Evolutionary conservation across 2,797 vertebrate genomes (phyloP).

Genomic region (Tangara arthus): DNA sequence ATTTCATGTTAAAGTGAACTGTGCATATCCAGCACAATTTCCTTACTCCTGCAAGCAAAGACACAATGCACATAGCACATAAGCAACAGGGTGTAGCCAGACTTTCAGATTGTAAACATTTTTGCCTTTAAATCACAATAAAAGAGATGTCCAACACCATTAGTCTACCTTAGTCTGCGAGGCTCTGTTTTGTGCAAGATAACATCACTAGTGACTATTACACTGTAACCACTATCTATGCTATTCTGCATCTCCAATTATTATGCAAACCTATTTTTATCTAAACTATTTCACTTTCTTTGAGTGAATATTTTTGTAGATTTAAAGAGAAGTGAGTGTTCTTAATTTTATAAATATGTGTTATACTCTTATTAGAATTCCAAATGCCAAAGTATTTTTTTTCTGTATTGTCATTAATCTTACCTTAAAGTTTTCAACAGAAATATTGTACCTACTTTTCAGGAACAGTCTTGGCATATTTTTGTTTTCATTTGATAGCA

Average conservation of each 20-base stretch:
- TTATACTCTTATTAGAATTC: background rate
- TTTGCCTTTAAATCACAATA: background rate
- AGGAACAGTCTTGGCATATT: background rate
- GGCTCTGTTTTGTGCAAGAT: background rate
- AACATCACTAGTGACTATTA: background rate
- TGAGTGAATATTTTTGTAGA: background rate
- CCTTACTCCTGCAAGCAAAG: background rate
- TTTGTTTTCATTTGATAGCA: background rate
- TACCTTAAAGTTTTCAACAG: background rate
- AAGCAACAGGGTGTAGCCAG: background rate
- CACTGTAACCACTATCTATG: background rate
- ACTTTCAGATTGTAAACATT: background rate
- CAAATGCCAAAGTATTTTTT: background rate
- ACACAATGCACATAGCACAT: background rate
- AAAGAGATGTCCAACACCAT: background rate
- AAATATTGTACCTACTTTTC: background rate
- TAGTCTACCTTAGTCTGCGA: background rate
- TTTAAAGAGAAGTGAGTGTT: background rate
- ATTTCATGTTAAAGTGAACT: background rate
- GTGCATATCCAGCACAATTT: background rate
- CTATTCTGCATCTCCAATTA: background rate
- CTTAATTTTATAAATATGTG: background rate
- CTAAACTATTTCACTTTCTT: background rate
- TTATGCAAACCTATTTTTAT: background rate
- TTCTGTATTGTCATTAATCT: background rate